A percentile compares a stretch with the other conserved stretches of the same genome.
Evolutionary conservation across 2,888 invertebrate genomes (phyloP).

Genomic region (Drepanosiphum platanoidis): DNA sequence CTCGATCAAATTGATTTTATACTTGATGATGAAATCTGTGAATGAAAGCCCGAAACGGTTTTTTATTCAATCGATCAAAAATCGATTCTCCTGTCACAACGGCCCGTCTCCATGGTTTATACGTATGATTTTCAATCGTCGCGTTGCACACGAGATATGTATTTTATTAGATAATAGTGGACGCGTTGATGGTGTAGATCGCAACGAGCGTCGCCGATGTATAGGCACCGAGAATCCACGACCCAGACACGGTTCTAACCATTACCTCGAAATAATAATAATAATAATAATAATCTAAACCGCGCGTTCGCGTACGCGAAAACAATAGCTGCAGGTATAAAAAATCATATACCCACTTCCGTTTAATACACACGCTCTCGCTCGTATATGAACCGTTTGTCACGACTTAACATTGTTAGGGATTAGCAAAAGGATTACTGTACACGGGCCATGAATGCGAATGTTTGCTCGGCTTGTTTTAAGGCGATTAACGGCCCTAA

Average conservation of each 20-base stretch:
- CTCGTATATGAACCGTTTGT: slow-evolving; percentile 52
- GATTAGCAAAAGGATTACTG: slow-evolving; percentile 55
- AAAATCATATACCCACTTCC: slow-evolving; percentile 14
- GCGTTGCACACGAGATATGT: too few species aligned
- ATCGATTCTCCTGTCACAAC: too few species aligned
- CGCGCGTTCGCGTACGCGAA: neutral
- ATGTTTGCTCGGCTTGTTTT: slow-evolving; percentile 56
- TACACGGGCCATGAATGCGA: slow-evolving; percentile 46
- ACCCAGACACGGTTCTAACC: neutral
- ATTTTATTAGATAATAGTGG: too few species aligned
- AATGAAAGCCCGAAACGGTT: too few species aligned
- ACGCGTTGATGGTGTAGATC: too few species aligned
- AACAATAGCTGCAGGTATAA: slow-evolving; percentile 31
- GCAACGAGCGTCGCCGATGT: too few species aligned
- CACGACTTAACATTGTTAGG: slow-evolving; percentile 52
- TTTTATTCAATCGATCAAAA: too few species aligned
- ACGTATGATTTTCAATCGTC: too few species aligned
- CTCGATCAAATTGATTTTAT: too few species aligned
- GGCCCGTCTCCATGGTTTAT: too few species aligned
- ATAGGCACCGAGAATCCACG: neutral
- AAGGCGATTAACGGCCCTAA: slow-evolving; percentile 55
- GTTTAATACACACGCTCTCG: slow-evolving; percentile 26
- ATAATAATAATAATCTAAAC: neutral
- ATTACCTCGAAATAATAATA: neutral
- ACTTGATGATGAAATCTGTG: too few species aligned